These are phyloP conservation scores for Cercocebus atys DNA, from an alignment of 2,113 vertebrate genomes.

Conservation along the genomic window DNA sequence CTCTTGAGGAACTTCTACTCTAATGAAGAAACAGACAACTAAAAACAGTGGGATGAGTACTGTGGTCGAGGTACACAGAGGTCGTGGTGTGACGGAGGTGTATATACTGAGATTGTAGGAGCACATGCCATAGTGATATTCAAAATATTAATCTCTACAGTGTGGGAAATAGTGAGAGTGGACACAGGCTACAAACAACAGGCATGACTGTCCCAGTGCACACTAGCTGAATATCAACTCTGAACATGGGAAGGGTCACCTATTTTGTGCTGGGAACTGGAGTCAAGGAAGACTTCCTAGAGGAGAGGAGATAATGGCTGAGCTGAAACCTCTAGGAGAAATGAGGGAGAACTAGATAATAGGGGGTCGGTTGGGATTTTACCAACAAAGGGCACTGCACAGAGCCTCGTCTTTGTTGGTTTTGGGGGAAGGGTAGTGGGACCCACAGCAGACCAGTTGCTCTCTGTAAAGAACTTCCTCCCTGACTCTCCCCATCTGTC, in stretches of 20 bases:
- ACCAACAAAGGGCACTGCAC: not conserved
- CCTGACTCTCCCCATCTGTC: not conserved
- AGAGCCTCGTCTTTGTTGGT: not conserved
- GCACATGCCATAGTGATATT: not conserved
- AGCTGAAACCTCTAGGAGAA: not conserved
- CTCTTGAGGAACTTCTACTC: not conserved
- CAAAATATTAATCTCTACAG: not conserved
- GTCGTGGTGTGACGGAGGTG: not conserved
- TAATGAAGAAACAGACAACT: not conserved
- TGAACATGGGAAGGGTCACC: too few species aligned
- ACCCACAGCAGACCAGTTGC: not conserved
- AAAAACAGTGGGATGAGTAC: not conserved
- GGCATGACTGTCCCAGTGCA: fast-evolving
- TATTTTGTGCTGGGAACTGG: not conserved
- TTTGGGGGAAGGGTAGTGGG: not conserved
- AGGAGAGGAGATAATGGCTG: not conserved
- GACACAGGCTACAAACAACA: not conserved
- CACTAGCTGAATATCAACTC: not conserved
- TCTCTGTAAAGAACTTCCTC: not conserved
- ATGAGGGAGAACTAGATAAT: not conserved
- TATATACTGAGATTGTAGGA: fast-evolving
- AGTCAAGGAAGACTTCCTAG: not conserved
- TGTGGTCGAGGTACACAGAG: not conserved
- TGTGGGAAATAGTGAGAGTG: fast-evolving
- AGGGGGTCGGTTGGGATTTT: not conserved